Evolutionary conservation across 23 tunicate species (phyloP).

Genomic region (Trididemnum miniatum): DNA sequence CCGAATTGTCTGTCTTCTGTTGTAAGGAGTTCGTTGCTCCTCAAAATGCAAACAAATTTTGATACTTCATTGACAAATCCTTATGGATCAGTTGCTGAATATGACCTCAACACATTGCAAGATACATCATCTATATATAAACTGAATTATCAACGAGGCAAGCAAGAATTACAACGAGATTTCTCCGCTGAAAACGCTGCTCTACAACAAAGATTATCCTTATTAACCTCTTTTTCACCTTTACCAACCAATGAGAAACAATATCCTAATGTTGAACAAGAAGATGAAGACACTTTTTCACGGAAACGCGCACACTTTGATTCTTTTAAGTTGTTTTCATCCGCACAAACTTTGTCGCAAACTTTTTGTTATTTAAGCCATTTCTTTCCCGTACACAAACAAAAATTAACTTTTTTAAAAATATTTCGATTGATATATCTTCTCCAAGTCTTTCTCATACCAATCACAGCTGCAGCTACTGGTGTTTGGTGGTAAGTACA

Average conservation of each 20-base stretch:
- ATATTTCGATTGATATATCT: too few species aligned
- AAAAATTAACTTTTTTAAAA: neutral
- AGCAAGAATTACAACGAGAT: neutral
- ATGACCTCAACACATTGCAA: neutral
- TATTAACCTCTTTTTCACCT: too few species aligned
- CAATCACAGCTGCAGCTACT: neutral
- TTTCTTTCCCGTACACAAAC: neutral
- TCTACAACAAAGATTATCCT: too few species aligned
- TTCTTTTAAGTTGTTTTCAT: too few species aligned
- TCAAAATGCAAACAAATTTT: neutral
- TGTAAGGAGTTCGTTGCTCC: neutral
- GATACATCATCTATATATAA: too few species aligned
- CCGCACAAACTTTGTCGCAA: neutral
- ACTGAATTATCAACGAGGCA: neutral
- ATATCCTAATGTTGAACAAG: too few species aligned
- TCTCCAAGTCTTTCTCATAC: neutral
- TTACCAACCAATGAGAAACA: too few species aligned
- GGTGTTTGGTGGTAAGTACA: neutral
- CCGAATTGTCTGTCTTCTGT: neutral
- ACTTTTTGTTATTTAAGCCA: too few species aligned
- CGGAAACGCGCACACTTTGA: too few species aligned
- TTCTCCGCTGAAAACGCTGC: neutral
- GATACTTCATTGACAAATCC: neutral
- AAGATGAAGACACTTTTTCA: too few species aligned
- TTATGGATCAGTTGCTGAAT: neutral